Evolutionary conservation across 1,140 invertebrate genomes (phyloP), one percentile per base, ranked within the genome.

Genomic region (Calephelis virginiensis): DNA sequence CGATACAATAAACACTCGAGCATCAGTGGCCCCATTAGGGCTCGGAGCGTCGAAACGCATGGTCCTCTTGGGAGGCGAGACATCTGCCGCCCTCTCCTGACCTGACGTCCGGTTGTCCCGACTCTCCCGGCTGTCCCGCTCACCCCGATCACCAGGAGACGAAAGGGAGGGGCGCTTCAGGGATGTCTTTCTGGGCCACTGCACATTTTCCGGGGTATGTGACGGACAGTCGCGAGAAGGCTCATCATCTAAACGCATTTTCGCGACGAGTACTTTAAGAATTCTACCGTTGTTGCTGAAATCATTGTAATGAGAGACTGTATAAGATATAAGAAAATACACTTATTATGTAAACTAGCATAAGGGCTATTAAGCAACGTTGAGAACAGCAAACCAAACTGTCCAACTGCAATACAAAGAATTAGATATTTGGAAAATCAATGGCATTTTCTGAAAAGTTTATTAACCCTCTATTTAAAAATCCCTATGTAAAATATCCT

Each of bases 231-330:
- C 64, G 0, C 38, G 59, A 3, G 12, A 14, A n/a, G 17, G 66
- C 14, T 79, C 78, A 0, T 74, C 76, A 28, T 75, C 72, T 9
- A 86, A 64, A 0, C 73, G 74, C 74, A 89, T 76, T 63, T 87
- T 89, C 0, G 83, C 75, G 0, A 89, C 79, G 7, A 89, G 5
- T 11, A 87, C 85, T 68, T 89, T 87, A 0, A 89, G 74, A 3
- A 86, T 78, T 10, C 82, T 81, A 0, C 76, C 76, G 56, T 70
- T 80, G 38, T 64, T 78, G 40, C 80, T 83, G 71, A 8, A 72
- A 67, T 66, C 45, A 59, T n/a, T 37, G 8, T 43, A 7, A 43
- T 43, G n/a, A n/a, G n/a, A n/a, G n/a, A 43, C 5, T 28, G 28
- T 28, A 43, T 9, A 43, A 8, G 40, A 8, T 7, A 43, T 43